Evolutionary conservation across 2,888 invertebrate species (phyloP).

Genomic region (Heliothis peltigera): DNA sequence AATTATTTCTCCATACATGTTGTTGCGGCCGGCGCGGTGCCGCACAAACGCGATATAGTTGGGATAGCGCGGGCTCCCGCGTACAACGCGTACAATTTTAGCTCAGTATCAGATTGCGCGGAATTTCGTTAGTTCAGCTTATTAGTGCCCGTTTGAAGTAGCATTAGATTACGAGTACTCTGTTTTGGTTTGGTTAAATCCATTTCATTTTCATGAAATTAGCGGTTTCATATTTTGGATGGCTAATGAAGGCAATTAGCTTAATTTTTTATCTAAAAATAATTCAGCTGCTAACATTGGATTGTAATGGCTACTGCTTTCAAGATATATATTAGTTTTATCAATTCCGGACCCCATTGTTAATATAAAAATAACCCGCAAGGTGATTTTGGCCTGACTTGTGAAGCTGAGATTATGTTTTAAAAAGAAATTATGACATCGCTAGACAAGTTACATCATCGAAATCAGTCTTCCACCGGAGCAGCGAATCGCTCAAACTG

Average conservation of each 20-base stretch:
- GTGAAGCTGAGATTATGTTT: too few species aligned
- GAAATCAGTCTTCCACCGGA: conserved; percentile 1
- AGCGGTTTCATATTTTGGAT: background rate
- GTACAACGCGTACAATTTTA: background rate
- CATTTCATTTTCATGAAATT: background rate
- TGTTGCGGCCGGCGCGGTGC: conserved; percentile 19
- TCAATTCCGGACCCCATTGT: too few species aligned
- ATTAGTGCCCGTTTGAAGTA: conserved; percentile 7
- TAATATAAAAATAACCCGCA: too few species aligned
- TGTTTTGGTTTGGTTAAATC: background rate
- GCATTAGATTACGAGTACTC: background rate
- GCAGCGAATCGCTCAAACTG: conserved; percentile 20
- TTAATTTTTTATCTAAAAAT: too few species aligned
- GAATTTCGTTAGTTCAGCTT: background rate
- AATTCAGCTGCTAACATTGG: too few species aligned
- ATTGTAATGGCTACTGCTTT: too few species aligned
- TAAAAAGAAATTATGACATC: background rate
- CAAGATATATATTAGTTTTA: too few species aligned
- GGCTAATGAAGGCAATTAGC: background rate
- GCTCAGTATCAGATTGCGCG: background rate
- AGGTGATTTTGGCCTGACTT: too few species aligned
- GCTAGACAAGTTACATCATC: background rate
- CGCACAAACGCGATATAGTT: conserved; percentile 27
- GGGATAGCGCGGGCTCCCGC: background rate
- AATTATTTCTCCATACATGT: conserved; percentile 41